Evolutionary conservation across 1,140 invertebrate genomes (phyloP), one percentile per base, ranked within the genome.

Genomic region (Aphelinus certus): DNA sequence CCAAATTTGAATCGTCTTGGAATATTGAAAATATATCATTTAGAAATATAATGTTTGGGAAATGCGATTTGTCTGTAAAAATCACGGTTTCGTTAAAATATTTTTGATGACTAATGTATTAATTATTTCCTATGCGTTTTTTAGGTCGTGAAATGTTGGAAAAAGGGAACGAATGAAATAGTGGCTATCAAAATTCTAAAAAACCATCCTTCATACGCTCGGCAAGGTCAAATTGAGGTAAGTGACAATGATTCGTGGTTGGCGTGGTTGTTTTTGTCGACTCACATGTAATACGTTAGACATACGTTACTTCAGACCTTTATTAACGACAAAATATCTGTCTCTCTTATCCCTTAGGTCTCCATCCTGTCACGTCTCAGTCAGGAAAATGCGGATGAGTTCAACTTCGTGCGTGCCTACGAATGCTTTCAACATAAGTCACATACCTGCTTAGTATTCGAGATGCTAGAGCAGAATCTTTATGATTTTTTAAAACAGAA

Each of bases 401-500:
- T 96, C 90, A 99, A 99, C 89, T 99, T 99, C 91, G 98, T 99
- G 75, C 95, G 98, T 73, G 98, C 98, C 9, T 99, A 97, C 88
- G 98, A 99, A 88, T 99, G 98, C 89, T 99, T 99, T 89, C 96
- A 98, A 88, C 98, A 99, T 89, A 98, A 99, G 87, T 99, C 97
- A 84, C 98, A 99, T 89, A 99, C 98, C 47, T 99, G 98, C 89
- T 91, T 99, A 85, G 98, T 99, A 80, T 99, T 99, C 88, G 98
- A 99, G 89, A 99, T 99, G 97, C 91, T 99, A 78, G 98, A 99
- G 86, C 98, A 99, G 90, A 99, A 99, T 89, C 91, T 99, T 70
- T 99, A 99, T 89, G 98, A 99, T 90, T 99, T 99, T 88, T 92
- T 99, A 67, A 99, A 99, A 88, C 97, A 99, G 88, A 99, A 99